Evolutionary conservation across 2,888 invertebrate genomes (phyloP).

Genomic region (Spialia ferax): DNA sequence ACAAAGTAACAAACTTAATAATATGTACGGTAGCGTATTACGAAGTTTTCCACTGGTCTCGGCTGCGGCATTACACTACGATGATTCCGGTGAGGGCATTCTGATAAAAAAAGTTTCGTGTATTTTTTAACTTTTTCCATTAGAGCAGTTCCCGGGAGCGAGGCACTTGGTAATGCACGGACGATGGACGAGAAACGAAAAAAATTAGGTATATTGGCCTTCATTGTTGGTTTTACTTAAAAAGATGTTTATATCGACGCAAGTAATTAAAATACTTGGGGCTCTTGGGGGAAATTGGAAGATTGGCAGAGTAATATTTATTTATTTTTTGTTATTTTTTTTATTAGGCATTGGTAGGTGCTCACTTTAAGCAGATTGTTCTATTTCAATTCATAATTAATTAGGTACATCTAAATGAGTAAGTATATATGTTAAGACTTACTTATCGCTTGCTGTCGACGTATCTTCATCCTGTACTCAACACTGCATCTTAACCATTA

Average conservation of each 20-base stretch:
- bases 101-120: slow-evolving; percentile 75
- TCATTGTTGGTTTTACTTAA: too few relatives aligned
- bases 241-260: too few relatives aligned
- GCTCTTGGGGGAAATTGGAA: too few relatives aligned
- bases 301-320: too few relatives aligned
- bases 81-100: slow-evolving; percentile 60
- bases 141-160: slow-evolving; percentile 75
- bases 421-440: too few relatives aligned
- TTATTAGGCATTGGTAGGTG: background rate
- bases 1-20: slow-evolving; percentile 29
- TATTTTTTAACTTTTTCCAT: slow-evolving; percentile 84
- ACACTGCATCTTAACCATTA: too few relatives aligned
- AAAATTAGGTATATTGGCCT: too few relatives aligned
- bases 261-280: too few relatives aligned
- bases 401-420: too few relatives aligned
- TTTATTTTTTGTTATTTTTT: background rate
- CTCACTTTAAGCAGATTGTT: background rate
- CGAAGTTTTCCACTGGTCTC: slow-evolving; percentile 32
- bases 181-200: slow-evolving; percentile 18
- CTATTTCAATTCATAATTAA: background rate
- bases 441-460: too few relatives aligned
- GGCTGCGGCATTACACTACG: slow-evolving; percentile 38
- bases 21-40: slow-evolving; percentile 24
- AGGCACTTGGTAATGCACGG: slow-evolving; percentile 46
- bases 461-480: too few relatives aligned